Conservation (phyloP, 2,113 vertebrate species). For the Oncorhynchus gorbuscha region DNA sequence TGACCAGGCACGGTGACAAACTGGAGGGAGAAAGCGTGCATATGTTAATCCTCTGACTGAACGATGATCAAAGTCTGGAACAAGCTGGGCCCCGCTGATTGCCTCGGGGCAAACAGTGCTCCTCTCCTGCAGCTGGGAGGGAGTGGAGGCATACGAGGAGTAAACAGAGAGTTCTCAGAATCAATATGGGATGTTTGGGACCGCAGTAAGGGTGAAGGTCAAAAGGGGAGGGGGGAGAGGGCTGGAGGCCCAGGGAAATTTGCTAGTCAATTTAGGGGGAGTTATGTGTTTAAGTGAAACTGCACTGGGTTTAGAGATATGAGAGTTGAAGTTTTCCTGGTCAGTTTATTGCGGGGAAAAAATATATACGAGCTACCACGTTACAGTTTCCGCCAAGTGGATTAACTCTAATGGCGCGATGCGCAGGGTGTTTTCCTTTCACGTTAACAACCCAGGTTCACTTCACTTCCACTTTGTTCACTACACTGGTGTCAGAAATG, state of each 20-base stretch:
- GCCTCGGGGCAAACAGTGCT: conserved; percentile 78
- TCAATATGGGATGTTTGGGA: conserved; percentile 62
- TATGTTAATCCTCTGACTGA: conserved; percentile 80
- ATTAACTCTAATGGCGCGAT: too few relatives aligned
- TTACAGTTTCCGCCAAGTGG: too few relatives aligned
- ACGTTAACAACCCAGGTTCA: too few relatives aligned
- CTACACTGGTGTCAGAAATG: too few relatives aligned
- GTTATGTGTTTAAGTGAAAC: conserved; percentile 47
- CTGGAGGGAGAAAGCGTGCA: conserved; percentile 74
- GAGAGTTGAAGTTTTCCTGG: conserved; percentile 37
- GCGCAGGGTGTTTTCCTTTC: too few relatives aligned
- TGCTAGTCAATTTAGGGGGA: conserved; percentile 56
- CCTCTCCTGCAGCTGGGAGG: conserved; percentile 68
- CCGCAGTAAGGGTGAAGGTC: conserved; percentile 56
- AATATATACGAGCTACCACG: neutral
- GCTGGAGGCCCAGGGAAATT: conserved; percentile 46
- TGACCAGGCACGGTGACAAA: conserved; percentile 73
- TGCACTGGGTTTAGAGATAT: conserved; percentile 42
- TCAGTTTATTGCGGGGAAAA: neutral
- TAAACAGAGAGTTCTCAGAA: conserved; percentile 75
- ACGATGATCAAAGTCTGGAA: conserved; percentile 83
- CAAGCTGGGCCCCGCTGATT: conserved; percentile 81
- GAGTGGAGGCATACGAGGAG: conserved; percentile 61
- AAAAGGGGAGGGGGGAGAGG: conserved; percentile 35
- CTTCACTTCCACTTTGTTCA: too few relatives aligned